A percentile compares a stretch with the other conserved stretches of the same genome.
These are phyloP conservation scores for Apostichopus parvimensis DNA, from an alignment of 35 echinoderm and acorn worm species.

Conservation along the genomic window DNA sequence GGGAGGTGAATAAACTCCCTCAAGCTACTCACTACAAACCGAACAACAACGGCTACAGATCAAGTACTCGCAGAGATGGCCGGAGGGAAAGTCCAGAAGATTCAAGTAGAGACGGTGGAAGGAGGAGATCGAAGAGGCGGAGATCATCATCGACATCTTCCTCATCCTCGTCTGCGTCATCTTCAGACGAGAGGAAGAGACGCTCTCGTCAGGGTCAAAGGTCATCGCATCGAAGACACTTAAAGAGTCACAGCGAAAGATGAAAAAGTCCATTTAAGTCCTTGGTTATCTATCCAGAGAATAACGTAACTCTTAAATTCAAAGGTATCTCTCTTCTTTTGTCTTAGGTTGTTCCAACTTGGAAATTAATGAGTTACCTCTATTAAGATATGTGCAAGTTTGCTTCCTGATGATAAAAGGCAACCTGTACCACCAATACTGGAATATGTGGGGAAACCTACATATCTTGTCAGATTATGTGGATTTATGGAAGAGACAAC, in stretches of 20 bases:
- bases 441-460: too few relatives aligned
- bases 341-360: too few relatives aligned
- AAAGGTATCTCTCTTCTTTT: too few relatives aligned
- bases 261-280: neutral
- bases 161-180: neutral
- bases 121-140: neutral
- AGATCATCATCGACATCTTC: slow-evolving; percentile 9
- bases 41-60: slow-evolving; percentile 19
- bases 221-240: slow-evolving; percentile 9
- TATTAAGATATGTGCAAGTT: too few relatives aligned
- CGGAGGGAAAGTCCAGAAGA: slow-evolving; percentile 2
- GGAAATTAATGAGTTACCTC: too few relatives aligned
- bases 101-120: slow-evolving; percentile 3
- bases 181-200: neutral
- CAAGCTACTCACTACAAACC: slow-evolving; percentile 47
- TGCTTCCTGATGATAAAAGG: too few relatives aligned
- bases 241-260: neutral
- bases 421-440: too few relatives aligned
- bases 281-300: too few relatives aligned
- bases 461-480: too few relatives aligned
- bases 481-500: too few relatives aligned
- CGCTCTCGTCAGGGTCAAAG: neutral
- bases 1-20: slow-evolving; percentile 37
- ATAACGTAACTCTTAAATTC: too few relatives aligned
- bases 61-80: slow-evolving; percentile 3